phyloP scores from a whole-genome alignment of 2,888 invertebrate genomes.

The Mechanitis mazaeus region DNA sequence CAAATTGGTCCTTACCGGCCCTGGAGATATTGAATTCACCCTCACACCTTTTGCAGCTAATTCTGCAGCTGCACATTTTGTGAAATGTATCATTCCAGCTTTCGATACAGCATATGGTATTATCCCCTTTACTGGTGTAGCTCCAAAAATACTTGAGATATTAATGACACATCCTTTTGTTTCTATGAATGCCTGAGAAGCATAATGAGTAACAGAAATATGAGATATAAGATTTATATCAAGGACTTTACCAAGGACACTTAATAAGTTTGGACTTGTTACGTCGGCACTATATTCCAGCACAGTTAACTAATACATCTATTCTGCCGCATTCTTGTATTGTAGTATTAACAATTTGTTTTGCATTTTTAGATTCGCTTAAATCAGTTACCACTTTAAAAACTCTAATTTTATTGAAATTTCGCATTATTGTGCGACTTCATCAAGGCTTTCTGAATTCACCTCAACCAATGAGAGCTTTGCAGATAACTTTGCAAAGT shows the following conservation, averaged over 20 bases:
- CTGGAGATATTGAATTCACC: constrained; percentile 84
- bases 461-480: constrained; percentile 6
- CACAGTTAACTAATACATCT: constrained; percentile 9
- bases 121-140: neutral
- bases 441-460: constrained; percentile 1
- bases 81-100: constrained; percentile 84
- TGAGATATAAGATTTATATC: constrained; percentile 41
- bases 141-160: constrained; percentile 36
- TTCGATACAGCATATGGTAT: constrained; percentile 80
- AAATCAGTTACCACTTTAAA: constrained; percentile 2
- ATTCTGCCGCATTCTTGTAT: constrained; percentile 9
- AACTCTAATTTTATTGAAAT: constrained; percentile 1
- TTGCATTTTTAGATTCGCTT: neutral
- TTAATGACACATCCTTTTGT: constrained; percentile 43
- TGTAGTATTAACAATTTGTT: constrained; percentile 6
- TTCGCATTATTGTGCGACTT: constrained; percentile 1
- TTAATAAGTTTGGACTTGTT: constrained; percentile 34
- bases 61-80: constrained; percentile 82
- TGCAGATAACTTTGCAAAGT: too few relatives aligned
- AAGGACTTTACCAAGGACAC: constrained; percentile 38
- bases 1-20: constrained; percentile 73
- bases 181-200: constrained; percentile 33
- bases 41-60: constrained; percentile 76
- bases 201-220: constrained; percentile 36
- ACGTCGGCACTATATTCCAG: constrained; percentile 31